These are phyloP conservation scores for Folsomia candida DNA, from an alignment of 2,888 invertebrate genomes.

Conservation along the genomic window DNA sequence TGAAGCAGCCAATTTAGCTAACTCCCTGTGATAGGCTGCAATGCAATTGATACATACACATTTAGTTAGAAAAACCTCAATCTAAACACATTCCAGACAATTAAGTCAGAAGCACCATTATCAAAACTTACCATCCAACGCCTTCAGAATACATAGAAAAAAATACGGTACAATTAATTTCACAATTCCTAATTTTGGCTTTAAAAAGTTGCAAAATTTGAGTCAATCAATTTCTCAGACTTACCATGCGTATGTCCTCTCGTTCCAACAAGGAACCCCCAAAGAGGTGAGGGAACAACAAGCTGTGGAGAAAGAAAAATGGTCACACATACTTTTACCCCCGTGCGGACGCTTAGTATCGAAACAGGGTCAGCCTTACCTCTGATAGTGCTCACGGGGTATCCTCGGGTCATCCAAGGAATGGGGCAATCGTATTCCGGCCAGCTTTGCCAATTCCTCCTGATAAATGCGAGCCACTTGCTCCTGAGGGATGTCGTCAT, in stretches of 20 bases:
- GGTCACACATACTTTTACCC: background rate
- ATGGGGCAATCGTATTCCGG: constrained; percentile 73
- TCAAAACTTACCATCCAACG: no score
- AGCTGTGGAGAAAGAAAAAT: no score
- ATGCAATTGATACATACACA: constrained; percentile 55
- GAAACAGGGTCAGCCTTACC: constrained; percentile 60
- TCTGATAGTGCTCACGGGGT: constrained; percentile 70
- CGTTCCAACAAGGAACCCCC: constrained; percentile 62
- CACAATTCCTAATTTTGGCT: no score
- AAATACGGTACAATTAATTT: no score
- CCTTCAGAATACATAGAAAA: no score
- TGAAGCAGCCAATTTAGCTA: constrained; percentile 73
- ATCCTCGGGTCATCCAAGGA: constrained; percentile 45
- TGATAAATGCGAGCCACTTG: constrained; percentile 93
- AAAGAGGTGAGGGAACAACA: constrained; percentile 81
- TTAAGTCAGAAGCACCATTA: no score
- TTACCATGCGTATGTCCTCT: constrained; percentile 79
- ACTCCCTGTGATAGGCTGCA: constrained; percentile 88
- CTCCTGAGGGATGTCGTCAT: constrained; percentile 93
- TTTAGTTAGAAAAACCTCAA: no score
- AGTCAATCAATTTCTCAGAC: no score
- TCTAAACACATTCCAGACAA: no score
- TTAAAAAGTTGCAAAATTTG: no score
- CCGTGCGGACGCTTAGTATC: background rate
- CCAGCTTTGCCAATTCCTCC: constrained; percentile 89